Conservation (phyloP, 2,113 vertebrate species). For the Campylomormyrus numenius region DNA sequence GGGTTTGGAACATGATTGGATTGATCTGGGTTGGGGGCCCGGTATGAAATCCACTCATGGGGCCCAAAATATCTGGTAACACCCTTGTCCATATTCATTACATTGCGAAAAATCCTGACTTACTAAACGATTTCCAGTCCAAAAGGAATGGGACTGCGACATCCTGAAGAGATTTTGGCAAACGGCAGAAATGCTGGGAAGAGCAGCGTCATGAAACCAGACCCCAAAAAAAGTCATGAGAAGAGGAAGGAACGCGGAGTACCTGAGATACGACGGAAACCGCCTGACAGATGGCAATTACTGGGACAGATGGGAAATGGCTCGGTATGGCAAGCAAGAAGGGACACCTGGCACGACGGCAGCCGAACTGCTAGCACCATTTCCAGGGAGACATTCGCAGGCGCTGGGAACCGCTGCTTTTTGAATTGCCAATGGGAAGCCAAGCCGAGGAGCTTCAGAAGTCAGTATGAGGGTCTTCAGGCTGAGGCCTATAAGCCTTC, state of each 20-base stretch:
- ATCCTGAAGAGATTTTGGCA: not conserved
- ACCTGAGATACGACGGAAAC: not conserved
- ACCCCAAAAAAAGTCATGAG: not conserved
- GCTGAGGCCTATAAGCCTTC: not conserved
- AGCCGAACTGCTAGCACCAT: too few relatives aligned
- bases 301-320: not conserved
- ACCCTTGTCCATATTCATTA: not conserved
- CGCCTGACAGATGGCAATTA: not conserved
- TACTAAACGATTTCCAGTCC: not conserved
- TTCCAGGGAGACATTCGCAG: not conserved
- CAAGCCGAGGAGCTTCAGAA: not conserved
- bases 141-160: not conserved
- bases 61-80: not conserved
- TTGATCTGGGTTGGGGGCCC: not conserved
- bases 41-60: not conserved
- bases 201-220: too few relatives aligned
- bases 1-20: not conserved
- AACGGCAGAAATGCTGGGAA: not conserved
- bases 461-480: not conserved
- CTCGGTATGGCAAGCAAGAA: not conserved
- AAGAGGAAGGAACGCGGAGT: not conserved
- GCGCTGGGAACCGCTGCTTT: not conserved
- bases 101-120: not conserved
- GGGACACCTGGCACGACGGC: not conserved
- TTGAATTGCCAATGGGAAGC: not conserved